Percentiles rank a stretch among this genome's conserved stretches.
Evolutionary conservation across 1,140 invertebrate genomes (phyloP).

Genomic region (fruit fly (Drosophila melanogaster)): Release_6_plus_ISO1_MT NT_033779.5:18447501-18448000

Average conservation of each 20-base stretch:
- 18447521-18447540: constrained; percentile 99
- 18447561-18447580: constrained; percentile 85
- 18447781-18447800: constrained; percentile 53
- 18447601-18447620: constrained; percentile 73
- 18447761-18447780: constrained; percentile 49
- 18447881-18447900: constrained; percentile 54
- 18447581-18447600: constrained; percentile 76
- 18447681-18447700: constrained; percentile 20
- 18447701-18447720: constrained; percentile 14
- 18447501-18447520: constrained; percentile 96
- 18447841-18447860: constrained; percentile 69
- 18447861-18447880: constrained; percentile 62
- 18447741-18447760: constrained; percentile 9
- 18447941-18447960: constrained; percentile 54
- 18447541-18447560: constrained; percentile 93
- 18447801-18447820: constrained; percentile 65
- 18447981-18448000: constrained; percentile 9
- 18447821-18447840: constrained; percentile 70
- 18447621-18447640: constrained; percentile 20
- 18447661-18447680: not conserved
- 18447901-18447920: constrained; percentile 42
- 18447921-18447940: constrained; percentile 40
- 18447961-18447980: constrained; percentile 21
- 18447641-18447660: constrained; percentile 7
- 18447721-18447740: constrained; percentile 22